Evolutionary conservation across 2,797 vertebrate species (phyloP).

Genomic region (Rhynchonycteris naso): DNA sequence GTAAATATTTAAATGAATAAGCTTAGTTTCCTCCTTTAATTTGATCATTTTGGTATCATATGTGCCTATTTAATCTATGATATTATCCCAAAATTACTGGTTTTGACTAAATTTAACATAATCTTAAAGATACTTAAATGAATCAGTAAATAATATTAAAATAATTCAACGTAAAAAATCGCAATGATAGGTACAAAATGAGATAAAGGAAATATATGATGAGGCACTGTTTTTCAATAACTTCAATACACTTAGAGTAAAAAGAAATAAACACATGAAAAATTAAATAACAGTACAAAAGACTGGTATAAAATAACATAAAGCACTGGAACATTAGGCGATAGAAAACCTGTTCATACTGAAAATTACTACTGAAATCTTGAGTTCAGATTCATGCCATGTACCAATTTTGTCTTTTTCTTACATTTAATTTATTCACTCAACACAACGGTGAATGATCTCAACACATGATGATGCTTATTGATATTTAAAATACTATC

Average conservation of each 20-base stretch:
- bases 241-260: not conserved
- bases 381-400: not conserved
- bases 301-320: not conserved
- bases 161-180: not conserved
- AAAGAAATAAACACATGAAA: not conserved
- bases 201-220: not conserved
- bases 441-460: not conserved
- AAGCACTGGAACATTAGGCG: not conserved
- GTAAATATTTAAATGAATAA: not conserved
- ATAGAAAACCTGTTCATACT: not conserved
- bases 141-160: constrained; percentile 30
- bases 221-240: not conserved
- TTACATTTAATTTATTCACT: not conserved
- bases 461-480: not conserved
- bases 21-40: not conserved
- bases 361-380: not conserved
- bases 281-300: not conserved
- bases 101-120: not conserved
- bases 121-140: not conserved
- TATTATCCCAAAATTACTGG: not conserved
- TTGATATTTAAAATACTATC: not conserved
- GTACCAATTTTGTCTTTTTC: not conserved
- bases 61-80: not conserved
- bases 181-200: not conserved
- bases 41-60: not conserved